Conservation (phyloP, 2,888 invertebrate genomes). For the Catocala fraxini region DNA sequence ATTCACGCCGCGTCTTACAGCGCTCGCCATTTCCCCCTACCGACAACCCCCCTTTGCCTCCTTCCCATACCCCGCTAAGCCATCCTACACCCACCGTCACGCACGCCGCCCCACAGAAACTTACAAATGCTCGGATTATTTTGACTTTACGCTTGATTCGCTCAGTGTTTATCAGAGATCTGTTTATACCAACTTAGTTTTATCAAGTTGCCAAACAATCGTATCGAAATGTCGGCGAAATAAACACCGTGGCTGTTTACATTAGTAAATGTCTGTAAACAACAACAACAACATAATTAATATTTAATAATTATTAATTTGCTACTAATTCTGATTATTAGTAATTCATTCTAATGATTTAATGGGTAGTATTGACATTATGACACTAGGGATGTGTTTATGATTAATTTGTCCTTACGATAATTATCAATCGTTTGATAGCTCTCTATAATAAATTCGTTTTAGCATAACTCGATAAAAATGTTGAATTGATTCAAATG, state of each 20-base stretch:
- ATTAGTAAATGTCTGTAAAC: constrained; percentile 1
- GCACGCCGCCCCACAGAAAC: constrained; percentile 53
- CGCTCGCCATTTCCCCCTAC: constrained; percentile 54
- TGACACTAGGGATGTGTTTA: neutral
- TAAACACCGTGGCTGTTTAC: constrained; percentile 31
- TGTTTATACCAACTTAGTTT: constrained; percentile 49
- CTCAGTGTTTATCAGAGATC: constrained; percentile 53
- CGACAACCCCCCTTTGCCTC: constrained; percentile 26
- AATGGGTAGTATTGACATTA: neutral
- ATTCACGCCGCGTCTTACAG: constrained; percentile 81
- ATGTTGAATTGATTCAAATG: too few species aligned
- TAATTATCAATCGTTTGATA: neutral
- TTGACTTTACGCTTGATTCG: constrained; percentile 64
- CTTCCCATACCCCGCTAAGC: constrained; percentile 20
- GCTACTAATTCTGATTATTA: neutral
- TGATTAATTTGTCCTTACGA: constrained; percentile 4
- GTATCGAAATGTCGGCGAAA: constrained; percentile 22
- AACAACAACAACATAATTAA: neutral
- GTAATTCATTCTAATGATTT: constrained; percentile 9
- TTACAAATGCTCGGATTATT: constrained; percentile 71
- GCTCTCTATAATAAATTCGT: too few species aligned
- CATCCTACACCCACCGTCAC: constrained; percentile 45
- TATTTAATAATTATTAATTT: neutral
- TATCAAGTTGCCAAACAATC: constrained; percentile 21
- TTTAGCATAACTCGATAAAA: too few species aligned